Evolutionary conservation across 2,797 vertebrate genomes (phyloP).

Genomic region (Gambusia yucatana): DNA sequence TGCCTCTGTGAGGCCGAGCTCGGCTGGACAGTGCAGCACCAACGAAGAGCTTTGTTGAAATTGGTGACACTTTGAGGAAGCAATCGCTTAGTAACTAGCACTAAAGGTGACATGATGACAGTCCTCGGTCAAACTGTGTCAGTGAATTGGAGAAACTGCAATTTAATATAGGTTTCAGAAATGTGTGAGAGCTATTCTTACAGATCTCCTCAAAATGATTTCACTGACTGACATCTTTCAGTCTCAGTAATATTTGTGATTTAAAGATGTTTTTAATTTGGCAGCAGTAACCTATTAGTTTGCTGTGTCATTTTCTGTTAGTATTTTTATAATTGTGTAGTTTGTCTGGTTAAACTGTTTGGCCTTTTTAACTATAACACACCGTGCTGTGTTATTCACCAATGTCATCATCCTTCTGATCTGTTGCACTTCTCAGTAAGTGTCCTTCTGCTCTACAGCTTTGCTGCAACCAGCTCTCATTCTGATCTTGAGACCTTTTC

Average conservation of each 20-base stretch:
- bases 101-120: constrained; percentile 29
- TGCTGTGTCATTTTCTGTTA: constrained; percentile 11
- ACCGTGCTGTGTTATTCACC: constrained; percentile 34
- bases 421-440: constrained; percentile 26
- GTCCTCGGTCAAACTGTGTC: constrained; percentile 30
- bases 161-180: constrained; percentile 14
- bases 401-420: constrained; percentile 17
- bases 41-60: constrained; percentile 18
- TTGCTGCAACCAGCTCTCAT: constrained; percentile 39
- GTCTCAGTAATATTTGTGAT: not conserved
- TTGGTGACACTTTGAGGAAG: constrained; percentile 35
- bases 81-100: constrained; percentile 34
- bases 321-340: constrained; percentile 23
- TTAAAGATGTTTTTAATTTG: not conserved
- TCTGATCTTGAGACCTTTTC: constrained; percentile 57
- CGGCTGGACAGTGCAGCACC: too few species aligned
- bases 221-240: constrained; percentile 1
- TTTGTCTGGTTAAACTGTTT: constrained; percentile 26
- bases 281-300: not conserved
- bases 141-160: constrained; percentile 3
- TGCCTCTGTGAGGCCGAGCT: too few species aligned
- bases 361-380: constrained; percentile 31
- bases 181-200: not conserved
- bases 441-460: constrained; percentile 26
- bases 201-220: not conserved